Conservation (phyloP, 2,888 invertebrate species). For the Hybos culiciformis region DNA sequence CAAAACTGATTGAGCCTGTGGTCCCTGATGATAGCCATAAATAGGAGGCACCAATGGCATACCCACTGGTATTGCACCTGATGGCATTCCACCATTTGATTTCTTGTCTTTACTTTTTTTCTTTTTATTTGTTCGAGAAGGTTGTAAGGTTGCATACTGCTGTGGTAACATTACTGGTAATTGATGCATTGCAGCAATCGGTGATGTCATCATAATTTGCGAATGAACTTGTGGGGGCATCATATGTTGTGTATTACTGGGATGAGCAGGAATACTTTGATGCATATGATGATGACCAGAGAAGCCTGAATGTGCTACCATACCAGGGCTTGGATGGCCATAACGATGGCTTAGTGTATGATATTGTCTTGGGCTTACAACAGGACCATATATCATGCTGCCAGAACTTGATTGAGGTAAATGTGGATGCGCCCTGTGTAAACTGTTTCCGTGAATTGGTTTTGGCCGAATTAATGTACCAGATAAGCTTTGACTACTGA, state of each 20-base stretch:
- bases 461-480: slow-evolving; percentile 36
- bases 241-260: slow-evolving; percentile 15
- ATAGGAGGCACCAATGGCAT: slow-evolving; percentile 40
- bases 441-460: slow-evolving; percentile 30
- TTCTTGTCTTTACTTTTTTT: slow-evolving; percentile 37
- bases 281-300: slow-evolving; percentile 25
- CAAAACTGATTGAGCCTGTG: slow-evolving; percentile 42
- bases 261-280: slow-evolving; percentile 27
- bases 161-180: slow-evolving; percentile 37
- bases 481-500: slow-evolving; percentile 34
- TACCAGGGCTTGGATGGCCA: slow-evolving; percentile 18
- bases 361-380: slow-evolving; percentile 37
- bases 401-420: slow-evolving; percentile 21
- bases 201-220: slow-evolving; percentile 28
- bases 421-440: slow-evolving; percentile 27
- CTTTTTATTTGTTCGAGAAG: slow-evolving; percentile 44
- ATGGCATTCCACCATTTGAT: slow-evolving; percentile 20
- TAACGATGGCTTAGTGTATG: slow-evolving; percentile 40
- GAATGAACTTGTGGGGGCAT: slow-evolving; percentile 28
- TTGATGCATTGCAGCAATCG: slow-evolving; percentile 26
- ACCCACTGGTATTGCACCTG: slow-evolving; percentile 29
- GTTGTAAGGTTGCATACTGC: slow-evolving; percentile 50
- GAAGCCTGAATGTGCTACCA: slow-evolving; percentile 21
- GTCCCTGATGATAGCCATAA: slow-evolving; percentile 35
- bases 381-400: slow-evolving; percentile 37